Evolutionary conservation across 2,888 invertebrate species (phyloP), one percentile per base, ranked within the genome.

Genomic region (Dryococelus australis): DNA sequence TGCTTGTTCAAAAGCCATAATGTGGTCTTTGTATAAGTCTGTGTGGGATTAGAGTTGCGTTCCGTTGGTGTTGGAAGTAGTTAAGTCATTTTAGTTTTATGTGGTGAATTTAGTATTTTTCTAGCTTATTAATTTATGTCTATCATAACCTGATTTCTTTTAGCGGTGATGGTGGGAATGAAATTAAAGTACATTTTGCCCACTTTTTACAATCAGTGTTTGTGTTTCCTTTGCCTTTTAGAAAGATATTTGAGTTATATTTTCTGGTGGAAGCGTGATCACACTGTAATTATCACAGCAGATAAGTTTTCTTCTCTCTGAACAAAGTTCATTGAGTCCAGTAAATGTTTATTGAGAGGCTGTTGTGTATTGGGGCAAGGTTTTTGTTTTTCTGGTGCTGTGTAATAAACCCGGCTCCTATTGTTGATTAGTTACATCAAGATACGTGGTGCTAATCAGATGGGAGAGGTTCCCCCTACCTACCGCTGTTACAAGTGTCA

Each of bases 401-500:
- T 65, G 65, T 65, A 65, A 65, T 65, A n/a, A 65, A 65, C 65
- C n/a, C 65, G n/a, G 13, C 65, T 65, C 65, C 65, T 24, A n/a
- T 20, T 65, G 65, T 65, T 65, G 65, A 94, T 88, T 92, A 98
- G 98, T 92, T 98, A 98, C 93, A 95, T 96, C 92, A 97, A 97
- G 93, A 96, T 97, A 91, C 96, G 97, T 91, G 97, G 97, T 88
- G 96, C 97, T 86, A 96, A 96, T 92, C 98, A 98, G 93, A 95
- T 96, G 90, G 99, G 98, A 47, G 95, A 96, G 90, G 98, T 99
- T 35, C 99, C 99, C 87, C 92, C 96, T n/a, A 96, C 96, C 91
- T 99, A 99, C 93, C 95, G 97, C 85, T 99, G 99, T 93, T 97
- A 97, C 92, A 97, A 97, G 92, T 99, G 99, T 93, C 96, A 97